Percentiles rank a stretch among this genome's conserved stretches.
Conservation (phyloP, 2,797 vertebrate species). For the Protonibea diacanthus region DNA sequence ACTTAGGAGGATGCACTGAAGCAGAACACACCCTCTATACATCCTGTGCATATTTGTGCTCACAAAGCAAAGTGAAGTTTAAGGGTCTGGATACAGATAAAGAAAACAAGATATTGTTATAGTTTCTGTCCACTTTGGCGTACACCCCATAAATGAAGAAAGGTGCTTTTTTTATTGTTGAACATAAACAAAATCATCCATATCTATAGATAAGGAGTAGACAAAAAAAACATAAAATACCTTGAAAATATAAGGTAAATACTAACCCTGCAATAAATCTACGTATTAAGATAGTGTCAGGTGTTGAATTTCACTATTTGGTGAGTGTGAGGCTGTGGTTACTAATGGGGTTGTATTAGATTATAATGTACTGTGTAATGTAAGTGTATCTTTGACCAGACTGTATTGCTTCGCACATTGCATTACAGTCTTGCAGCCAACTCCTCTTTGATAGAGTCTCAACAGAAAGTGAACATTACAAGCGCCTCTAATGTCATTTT, state of each 20-base stretch:
- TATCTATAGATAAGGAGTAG: neutral
- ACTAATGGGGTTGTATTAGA: slow-evolving; percentile 8
- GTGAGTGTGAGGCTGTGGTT: slow-evolving; percentile 9
- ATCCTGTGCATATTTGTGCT: slow-evolving; percentile 66
- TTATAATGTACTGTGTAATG: slow-evolving; percentile 6
- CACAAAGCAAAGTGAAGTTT: slow-evolving; percentile 50
- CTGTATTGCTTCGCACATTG: slow-evolving; percentile 4
- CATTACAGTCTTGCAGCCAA: slow-evolving; percentile 18
- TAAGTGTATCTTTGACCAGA: slow-evolving; percentile 15
- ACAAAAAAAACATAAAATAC: neutral
- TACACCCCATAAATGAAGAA: slow-evolving; percentile 4
- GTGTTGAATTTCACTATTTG: neutral
- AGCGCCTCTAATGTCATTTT: slow-evolving; percentile 2
- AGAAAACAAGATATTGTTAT: slow-evolving; percentile 31
- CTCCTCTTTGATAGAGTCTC: neutral
- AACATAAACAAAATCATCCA: slow-evolving; percentile 34
- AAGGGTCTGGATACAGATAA: slow-evolving; percentile 30
- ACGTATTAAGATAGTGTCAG: neutral
- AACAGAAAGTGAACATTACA: slow-evolving; percentile 17
- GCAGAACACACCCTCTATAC: slow-evolving; percentile 53
- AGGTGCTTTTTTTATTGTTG: slow-evolving; percentile 2
- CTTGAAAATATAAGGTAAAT: no score
- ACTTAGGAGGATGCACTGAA: slow-evolving; percentile 72
- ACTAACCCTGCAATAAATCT: no score
- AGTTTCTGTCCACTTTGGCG: slow-evolving; percentile 40